Conservation (phyloP, 2,888 invertebrate genomes). For the Caenorhabditis macrosperma region DNA sequence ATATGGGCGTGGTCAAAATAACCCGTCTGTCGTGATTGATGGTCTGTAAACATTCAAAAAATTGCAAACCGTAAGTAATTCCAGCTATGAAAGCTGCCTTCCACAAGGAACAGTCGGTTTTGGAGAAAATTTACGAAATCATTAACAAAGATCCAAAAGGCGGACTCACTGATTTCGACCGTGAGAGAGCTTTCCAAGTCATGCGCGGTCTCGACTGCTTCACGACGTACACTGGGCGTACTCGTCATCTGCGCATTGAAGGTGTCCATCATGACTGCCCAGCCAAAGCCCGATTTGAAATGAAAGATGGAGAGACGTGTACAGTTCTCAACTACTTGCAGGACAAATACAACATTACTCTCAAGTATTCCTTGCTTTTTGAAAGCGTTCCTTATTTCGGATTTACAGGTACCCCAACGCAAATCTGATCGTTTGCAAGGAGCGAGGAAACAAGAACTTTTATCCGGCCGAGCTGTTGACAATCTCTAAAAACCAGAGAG, state of each 20-base stretch:
- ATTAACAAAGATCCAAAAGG: neutral
- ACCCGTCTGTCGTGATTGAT: conserved; percentile 61
- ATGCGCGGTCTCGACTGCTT: conserved; percentile 46
- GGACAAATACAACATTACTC: conserved; percentile 48
- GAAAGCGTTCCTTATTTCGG: neutral
- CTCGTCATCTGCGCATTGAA: conserved; percentile 33
- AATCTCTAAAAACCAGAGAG: conserved; percentile 65
- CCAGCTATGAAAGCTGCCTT: conserved; percentile 66
- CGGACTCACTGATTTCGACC: conserved; percentile 4
- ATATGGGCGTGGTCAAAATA: conserved; percentile 50
- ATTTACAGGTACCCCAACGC: conserved; percentile 57
- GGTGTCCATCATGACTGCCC: conserved; percentile 39
- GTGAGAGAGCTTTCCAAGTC: conserved; percentile 33
- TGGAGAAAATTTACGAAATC: conserved; percentile 47
- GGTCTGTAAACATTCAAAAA: conserved; percentile 6
- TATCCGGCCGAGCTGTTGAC: conserved; percentile 65
- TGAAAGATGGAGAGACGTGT: conserved; percentile 16
- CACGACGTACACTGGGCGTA: conserved; percentile 29
- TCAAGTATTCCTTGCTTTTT: conserved; percentile 42
- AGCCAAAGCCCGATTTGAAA: conserved; percentile 21
- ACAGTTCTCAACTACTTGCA: conserved; percentile 50
- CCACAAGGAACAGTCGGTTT: conserved; percentile 52
- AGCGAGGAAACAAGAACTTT: conserved; percentile 56
- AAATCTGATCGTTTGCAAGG: conserved; percentile 55
- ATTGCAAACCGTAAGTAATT: neutral